Percentiles rank a stretch among this genome's conserved stretches.
phyloP scores from a whole-genome alignment of 2,113 vertebrate genomes.

The Atractosteus spatula region DNA sequence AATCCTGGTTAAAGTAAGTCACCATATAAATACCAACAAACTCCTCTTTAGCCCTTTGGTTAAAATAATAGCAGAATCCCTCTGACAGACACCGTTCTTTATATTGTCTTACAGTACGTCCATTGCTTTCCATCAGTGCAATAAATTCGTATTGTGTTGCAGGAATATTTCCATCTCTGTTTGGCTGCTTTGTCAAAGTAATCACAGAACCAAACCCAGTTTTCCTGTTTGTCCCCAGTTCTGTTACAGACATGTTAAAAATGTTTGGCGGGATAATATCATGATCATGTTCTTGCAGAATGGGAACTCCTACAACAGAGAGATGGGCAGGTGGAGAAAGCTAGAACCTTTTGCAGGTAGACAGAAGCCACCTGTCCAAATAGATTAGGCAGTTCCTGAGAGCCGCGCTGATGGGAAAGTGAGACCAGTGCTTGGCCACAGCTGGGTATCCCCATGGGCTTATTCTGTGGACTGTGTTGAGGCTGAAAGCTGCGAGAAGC shows the following conservation, averaged over 20 bases:
- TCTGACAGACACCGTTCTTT: constrained; percentile 38
- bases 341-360: neutral
- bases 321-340: neutral
- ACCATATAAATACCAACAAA: constrained; percentile 65
- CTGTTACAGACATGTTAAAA: too few relatives aligned
- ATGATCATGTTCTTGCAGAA: too few relatives aligned
- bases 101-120: constrained; percentile 19
- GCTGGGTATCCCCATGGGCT: neutral
- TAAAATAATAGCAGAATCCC: constrained; percentile 58
- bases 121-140: too few relatives aligned
- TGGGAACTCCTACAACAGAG: too few relatives aligned
- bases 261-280: too few relatives aligned
- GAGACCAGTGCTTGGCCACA: neutral
- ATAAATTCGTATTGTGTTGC: too few relatives aligned
- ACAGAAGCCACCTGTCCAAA: neutral
- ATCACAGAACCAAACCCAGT: too few relatives aligned
- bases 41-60: constrained; percentile 52
- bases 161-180: too few relatives aligned
- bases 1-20: constrained; percentile 65
- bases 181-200: too few relatives aligned
- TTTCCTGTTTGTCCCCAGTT: too few relatives aligned
- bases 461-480: neutral
- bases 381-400: neutral
- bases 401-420: neutral
- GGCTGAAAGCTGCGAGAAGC: neutral